phyloP scores from a whole-genome alignment of 2,797 vertebrate species.

The Coranthus polyacanthus region DNA sequence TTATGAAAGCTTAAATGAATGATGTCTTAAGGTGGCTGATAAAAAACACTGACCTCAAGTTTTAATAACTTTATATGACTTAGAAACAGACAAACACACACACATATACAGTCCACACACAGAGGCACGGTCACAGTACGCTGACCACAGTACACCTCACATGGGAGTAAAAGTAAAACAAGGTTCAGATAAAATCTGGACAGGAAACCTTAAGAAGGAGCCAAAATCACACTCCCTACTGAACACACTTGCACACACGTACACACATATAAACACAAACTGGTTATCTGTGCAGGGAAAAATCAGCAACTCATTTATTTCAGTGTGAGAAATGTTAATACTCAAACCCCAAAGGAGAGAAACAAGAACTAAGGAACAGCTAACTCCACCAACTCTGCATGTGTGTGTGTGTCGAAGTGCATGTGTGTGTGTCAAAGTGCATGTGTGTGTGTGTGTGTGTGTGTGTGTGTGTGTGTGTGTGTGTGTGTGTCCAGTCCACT shows the following conservation, averaged over 20 bases:
- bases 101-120: constrained; percentile 1
- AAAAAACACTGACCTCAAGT: not conserved
- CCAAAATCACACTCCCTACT: constrained; percentile 8
- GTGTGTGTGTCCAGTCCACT: constrained; percentile 73
- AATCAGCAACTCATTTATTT: constrained; percentile 43
- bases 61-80: constrained; percentile 7
- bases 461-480: constrained; percentile 16
- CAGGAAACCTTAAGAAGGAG: constrained; percentile 24
- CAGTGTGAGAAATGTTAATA: constrained; percentile 27
- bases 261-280: constrained; percentile 2
- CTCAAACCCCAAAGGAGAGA: constrained; percentile 29
- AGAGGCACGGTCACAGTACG: not conserved
- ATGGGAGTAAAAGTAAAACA: constrained; percentile 26
- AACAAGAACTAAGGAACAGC: constrained; percentile 23
- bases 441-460: constrained; percentile 16
- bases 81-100: constrained; percentile 11
- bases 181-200: constrained; percentile 31
- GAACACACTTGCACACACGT: not conserved
- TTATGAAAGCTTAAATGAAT: no score
- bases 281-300: constrained; percentile 24
- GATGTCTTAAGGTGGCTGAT: no score
- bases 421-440: constrained; percentile 8
- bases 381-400: constrained; percentile 6
- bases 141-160: not conserved
- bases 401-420: not conserved